Evolutionary conservation across 1,140 invertebrate genomes (phyloP), one percentile per base, ranked within the genome.

Genomic region (Eumeta japonica): DNA sequence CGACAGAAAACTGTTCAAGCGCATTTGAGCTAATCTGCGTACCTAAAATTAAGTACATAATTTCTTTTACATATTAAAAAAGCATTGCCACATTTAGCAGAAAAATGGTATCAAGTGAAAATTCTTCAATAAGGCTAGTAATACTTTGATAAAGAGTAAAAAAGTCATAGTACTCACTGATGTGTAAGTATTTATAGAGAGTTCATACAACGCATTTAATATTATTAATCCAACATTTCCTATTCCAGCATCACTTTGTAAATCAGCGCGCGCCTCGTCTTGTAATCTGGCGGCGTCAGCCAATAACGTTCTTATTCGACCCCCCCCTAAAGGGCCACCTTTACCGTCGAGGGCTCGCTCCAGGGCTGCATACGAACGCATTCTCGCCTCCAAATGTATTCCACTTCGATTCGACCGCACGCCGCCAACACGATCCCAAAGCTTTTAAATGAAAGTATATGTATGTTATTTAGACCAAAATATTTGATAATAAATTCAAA

Each of bases 401-500:
- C 52, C 52, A 0, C 43, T 37, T 0, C 59, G 61, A 0, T 41
- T 28, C 2, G 53, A 52, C 16, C 52, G 59, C 19, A 55, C 35
- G 13, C 59, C 48, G 12, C 66, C 45, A 11, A 67, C 46, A 4
- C 62, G 58, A 29, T 70, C 67, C 67, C 67, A 72, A 3, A 62
- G 50, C 66, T 67, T 19, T 1, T 17, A 24, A n/a, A 24, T 24
- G 5, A 24, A 24, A 24, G n/a, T 7, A 24, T 7, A 24, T 24
- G n/a, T 24, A 24, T n/a, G n/a, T n/a, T n/a, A n/a, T n/a, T n/a
- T n/a, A n/a, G n/a, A n/a, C n/a, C n/a, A n/a, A n/a, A n/a, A n/a
- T n/a, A n/a, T n/a, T n/a, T n/a, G n/a, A n/a, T n/a, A n/a, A n/a
- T n/a, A n/a, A n/a, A n/a, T n/a, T n/a, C n/a, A n/a, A n/a, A n/a